Base-by-base conservation (phyloP, 2,888 invertebrate species). In the Gisinianus flammeolus region DNA sequence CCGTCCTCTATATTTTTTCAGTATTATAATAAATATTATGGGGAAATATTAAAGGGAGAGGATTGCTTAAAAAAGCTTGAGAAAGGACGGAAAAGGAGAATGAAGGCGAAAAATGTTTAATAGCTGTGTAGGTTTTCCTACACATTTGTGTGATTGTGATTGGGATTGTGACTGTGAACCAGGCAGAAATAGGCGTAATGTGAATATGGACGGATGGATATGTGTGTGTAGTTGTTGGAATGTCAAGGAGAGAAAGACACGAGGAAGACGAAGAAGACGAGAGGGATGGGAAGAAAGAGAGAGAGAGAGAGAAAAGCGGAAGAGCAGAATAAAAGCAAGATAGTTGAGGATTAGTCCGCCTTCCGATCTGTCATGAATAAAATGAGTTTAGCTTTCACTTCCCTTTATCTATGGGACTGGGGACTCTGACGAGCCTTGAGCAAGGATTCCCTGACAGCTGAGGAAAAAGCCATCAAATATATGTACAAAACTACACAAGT, bases 361-460 rank as follows among this genome's bases (percentile, higher is more conserved):
- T 64, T 64, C 22, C 64, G 28, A 8, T 64, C 19, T 30, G 26
- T 64, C 64, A 64, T 64, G 64, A 64, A 64, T 64, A 64, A 64
- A 64, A 64, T 64, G 30, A 64, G 26, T 28, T 64, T 64, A 30
- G 26, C 22, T 56, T 22, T 56, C n/a, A n/a, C 10, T 26, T 64
- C 3, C 28, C 26, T 62, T 24, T n/a, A 10, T 56, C 6, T 56
- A 6, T 22, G 58, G 24, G 19, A 10, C 19, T 56, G 10, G 8
- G 58, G 24, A 62, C 24, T 8, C 24, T 62, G 62, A 28, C 28
- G 64, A 64, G 62, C 12, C 62, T 62, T 4, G 22, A 26, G 3
- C 22, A 24, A 2, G 22, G 62, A 62, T 26, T 62, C 12, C 22
- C 3, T 62, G 62, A 62, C 62, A 64, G 28, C 22, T 28, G 64